A percentile compares a stretch with the other conserved stretches of the same genome.
These are phyloP conservation scores for Strigamia transsilvanica DNA, from an alignment of 2,888 invertebrate genomes.

Conservation along the genomic window DNA sequence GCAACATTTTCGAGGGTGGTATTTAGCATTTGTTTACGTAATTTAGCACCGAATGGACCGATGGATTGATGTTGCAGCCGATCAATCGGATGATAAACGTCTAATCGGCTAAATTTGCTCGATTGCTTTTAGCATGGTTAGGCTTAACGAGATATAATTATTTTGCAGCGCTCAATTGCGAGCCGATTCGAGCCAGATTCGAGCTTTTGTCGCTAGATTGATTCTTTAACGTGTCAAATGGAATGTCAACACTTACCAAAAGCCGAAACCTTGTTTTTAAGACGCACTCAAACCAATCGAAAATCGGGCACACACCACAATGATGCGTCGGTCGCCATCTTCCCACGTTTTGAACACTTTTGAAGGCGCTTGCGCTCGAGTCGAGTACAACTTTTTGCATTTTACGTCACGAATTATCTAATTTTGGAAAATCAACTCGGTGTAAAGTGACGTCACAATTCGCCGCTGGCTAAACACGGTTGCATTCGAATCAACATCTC, in stretches of 20 bases:
- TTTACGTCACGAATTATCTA: slow-evolving; percentile 35
- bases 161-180: neutral
- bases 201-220: neutral
- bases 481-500: neutral
- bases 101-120: neutral
- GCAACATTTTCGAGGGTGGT: neutral
- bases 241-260: slow-evolving; percentile 32
- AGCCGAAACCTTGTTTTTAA: slow-evolving; percentile 3
- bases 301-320: slow-evolving; percentile 31
- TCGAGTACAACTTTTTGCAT: slow-evolving; percentile 26
- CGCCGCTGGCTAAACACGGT: slow-evolving; percentile 21
- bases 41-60: neutral
- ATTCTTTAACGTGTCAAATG: neutral
- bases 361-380: slow-evolving; percentile 31
- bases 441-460: neutral
- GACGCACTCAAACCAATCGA: slow-evolving; percentile 38
- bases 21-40: too few species aligned
- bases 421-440: neutral
- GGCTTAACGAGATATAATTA: slow-evolving; percentile 38
- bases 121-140: slow-evolving; percentile 26
- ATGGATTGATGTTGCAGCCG: neutral
- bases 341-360: slow-evolving; percentile 31
- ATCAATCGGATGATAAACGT: neutral
- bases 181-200: neutral
- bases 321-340: slow-evolving; percentile 38